A percentile compares a stretch with the other conserved stretches of the same genome.
These are phyloP conservation scores for Pristionchus arcanus DNA, from an alignment of 2,888 invertebrate species.

Conservation along the genomic window DNA sequence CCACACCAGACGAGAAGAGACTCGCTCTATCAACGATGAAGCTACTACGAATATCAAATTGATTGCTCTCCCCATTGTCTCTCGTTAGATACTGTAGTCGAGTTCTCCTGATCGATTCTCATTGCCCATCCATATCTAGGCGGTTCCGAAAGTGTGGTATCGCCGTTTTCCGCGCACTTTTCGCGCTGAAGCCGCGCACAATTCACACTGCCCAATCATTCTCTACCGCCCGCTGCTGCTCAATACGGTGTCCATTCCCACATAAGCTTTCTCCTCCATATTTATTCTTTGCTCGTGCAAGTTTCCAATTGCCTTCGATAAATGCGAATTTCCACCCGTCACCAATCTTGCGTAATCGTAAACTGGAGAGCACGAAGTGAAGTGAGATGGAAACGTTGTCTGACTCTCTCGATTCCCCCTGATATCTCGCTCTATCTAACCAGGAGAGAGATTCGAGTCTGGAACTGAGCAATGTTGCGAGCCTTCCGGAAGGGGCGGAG, in stretches of 20 bases:
- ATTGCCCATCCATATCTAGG: not conserved
- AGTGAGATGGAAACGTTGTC: not conserved
- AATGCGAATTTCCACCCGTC: conserved; percentile 2
- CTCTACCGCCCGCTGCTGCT: conserved; percentile 21
- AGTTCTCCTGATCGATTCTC: not conserved
- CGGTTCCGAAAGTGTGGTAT: no score
- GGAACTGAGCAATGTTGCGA: conserved; percentile 6
- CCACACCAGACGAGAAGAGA: conserved; percentile 67
- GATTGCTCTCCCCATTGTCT: not conserved
- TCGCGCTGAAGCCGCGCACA: not conserved
- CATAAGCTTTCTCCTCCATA: conserved; percentile 27
- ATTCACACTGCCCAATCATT: not conserved
- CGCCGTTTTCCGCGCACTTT: no score
- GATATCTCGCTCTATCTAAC: not conserved
- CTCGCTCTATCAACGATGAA: conserved; percentile 67
- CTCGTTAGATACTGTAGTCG: not conserved
- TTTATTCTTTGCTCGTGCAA: conserved; percentile 19
- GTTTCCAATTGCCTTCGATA: not conserved
- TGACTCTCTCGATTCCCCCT: not conserved
- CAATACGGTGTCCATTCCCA: conserved; percentile 28
- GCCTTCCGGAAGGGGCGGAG: conserved; percentile 6
- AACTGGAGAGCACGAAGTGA: not conserved
- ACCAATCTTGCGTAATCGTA: not conserved
- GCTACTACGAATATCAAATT: conserved; percentile 16
- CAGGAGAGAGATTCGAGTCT: not conserved